A percentile compares a stretch with the other conserved stretches of the same genome.
Conservation (phyloP, 2,113 vertebrate genomes). For the Pardalotus punctatus region DNA sequence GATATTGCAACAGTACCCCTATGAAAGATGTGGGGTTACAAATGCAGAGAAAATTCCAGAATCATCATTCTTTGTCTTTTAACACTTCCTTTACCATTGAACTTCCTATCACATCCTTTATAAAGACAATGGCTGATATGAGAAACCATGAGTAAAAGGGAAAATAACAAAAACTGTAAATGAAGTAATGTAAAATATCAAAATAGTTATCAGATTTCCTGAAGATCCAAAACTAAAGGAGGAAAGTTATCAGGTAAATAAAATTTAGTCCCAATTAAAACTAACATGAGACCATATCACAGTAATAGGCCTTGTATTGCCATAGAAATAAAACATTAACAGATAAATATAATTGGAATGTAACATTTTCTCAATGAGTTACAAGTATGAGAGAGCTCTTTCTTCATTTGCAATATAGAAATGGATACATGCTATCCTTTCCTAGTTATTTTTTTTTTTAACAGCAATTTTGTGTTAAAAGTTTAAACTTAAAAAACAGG, state of each 20-base stretch:
- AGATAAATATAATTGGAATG: conserved; percentile 15
- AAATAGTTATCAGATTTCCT: conserved; percentile 64
- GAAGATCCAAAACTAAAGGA: conserved; percentile 60
- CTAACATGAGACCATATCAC: conserved; percentile 26
- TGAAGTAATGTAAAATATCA: conserved; percentile 64
- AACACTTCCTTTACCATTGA: not conserved
- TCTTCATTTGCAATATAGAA: conserved; percentile 24
- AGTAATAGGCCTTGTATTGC: conserved; percentile 4
- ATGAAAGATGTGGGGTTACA: not conserved
- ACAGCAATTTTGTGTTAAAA: not conserved
- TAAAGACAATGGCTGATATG: conserved; percentile 37
- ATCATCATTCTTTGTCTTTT: not conserved
- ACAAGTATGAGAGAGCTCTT: conserved; percentile 61
- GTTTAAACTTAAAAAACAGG: not conserved
- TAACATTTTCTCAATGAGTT: conserved; percentile 8
- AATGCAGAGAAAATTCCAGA: not conserved
- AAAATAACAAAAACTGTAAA: conserved; percentile 58
- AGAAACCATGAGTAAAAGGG: conserved; percentile 55
- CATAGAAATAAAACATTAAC: conserved; percentile 20
- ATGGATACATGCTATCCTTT: not conserved
- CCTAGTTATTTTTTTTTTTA: not conserved
- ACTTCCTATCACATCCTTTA: not conserved
- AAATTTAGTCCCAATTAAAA: conserved; percentile 68
- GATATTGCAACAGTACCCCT: not conserved
- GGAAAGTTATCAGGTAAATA: conserved; percentile 76